Percentiles rank a stretch among this genome's conserved stretches.
Evolutionary conservation across 2,797 vertebrate genomes (phyloP).

Genomic region (Melopsittacus undulatus): DNA sequence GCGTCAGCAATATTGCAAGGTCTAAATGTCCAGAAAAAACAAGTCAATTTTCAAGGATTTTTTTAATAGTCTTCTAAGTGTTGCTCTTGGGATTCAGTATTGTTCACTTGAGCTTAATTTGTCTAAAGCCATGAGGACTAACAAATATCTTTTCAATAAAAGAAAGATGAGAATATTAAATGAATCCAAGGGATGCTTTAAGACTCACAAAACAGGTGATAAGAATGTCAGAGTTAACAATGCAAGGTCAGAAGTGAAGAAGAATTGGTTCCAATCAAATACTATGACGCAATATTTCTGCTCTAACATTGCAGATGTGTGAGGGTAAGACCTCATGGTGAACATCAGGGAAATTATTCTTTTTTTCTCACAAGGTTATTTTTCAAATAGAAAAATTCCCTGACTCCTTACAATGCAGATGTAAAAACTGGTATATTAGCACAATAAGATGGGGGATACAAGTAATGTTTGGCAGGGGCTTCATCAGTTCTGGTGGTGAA

Average conservation of each 20-base stretch:
- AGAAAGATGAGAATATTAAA: not conserved
- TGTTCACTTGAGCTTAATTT: not conserved
- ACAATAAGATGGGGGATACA: accelerated
- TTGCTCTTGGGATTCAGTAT: not conserved
- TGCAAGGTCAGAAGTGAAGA: not conserved
- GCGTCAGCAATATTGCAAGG: not conserved
- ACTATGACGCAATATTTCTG: not conserved
- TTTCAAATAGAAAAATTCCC: not conserved
- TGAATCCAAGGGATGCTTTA: not conserved
- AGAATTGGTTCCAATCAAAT: not conserved
- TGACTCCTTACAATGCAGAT: not conserved
- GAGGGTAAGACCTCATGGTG: not conserved
- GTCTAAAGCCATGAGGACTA: not conserved
- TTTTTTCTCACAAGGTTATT: not conserved
- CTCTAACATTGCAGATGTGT: not conserved
- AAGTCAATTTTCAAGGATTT: not conserved
- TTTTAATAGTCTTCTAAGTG: not conserved
- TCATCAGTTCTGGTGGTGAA: not conserved
- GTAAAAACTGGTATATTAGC: not conserved
- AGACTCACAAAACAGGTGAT: not conserved
- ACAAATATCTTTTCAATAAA: not conserved
- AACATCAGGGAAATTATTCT: not conserved
- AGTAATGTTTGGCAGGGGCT: not conserved
- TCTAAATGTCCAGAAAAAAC: not conserved
- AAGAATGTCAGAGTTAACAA: accelerated